Evolutionary conservation across 1,140 invertebrate genomes (phyloP).

Genomic region (Pseudoatta argentina): DNA sequence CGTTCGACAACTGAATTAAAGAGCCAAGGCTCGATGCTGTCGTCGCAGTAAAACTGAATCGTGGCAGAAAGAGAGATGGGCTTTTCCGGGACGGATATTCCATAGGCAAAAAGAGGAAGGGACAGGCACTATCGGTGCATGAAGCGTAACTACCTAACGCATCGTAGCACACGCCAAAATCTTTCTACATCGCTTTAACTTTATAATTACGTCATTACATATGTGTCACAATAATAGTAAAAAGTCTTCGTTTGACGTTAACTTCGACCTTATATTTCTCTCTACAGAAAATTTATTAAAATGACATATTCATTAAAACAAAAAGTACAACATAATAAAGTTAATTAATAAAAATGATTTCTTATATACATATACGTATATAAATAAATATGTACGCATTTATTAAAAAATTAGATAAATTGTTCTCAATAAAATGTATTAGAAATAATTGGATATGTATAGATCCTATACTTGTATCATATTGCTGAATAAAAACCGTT

Average conservation of each 20-base stretch:
- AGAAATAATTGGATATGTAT: background rate
- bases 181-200: constrained; percentile 65
- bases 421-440: background rate
- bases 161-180: constrained; percentile 84
- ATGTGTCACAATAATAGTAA: constrained; percentile 2
- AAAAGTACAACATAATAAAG: background rate
- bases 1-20: constrained; percentile 47
- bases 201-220: constrained; percentile 36
- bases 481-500: background rate
- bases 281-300: constrained; percentile 3
- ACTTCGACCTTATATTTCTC: background rate
- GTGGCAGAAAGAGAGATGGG: constrained; percentile 73
- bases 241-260: background rate
- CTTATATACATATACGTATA: too few relatives aligned
- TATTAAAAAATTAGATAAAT: background rate
- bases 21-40: constrained; percentile 65
- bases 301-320: background rate
- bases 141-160: constrained; percentile 84
- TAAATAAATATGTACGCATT: background rate
- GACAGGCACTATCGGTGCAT: constrained; percentile 85
- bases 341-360: background rate
- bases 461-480: background rate
- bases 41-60: constrained; percentile 82
- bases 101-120: constrained; percentile 82
- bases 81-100: constrained; percentile 80